Evolutionary conservation across 2,113 vertebrate species (phyloP), one percentile per base, ranked within the genome.

Genomic region (Percina caprodes): DNA sequence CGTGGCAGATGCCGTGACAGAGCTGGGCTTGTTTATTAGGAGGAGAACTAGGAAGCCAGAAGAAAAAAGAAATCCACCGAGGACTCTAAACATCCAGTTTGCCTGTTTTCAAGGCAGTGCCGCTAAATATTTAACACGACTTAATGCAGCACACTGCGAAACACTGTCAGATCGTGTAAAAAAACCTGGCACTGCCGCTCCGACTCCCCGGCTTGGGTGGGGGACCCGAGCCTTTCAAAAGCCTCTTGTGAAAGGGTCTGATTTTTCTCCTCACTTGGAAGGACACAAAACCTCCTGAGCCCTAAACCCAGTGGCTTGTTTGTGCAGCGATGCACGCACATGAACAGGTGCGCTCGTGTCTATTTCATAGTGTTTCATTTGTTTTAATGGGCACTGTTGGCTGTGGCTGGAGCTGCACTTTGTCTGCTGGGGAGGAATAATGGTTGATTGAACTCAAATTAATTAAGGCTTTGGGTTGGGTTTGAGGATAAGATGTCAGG

Each of bases 61-160:
- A 58, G 73, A 77, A 21, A 46, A 80, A 45, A 1, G 69, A 66
- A 83, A 60, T 68, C 75, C 72, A 24, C 81, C 0, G 24, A 82
- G 79, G 82, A 77, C 72, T 61, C 51, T n/a, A 56, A 86, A 86
- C 79, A 75, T 82, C 68, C 71, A 66, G 61, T 87, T 55, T 75
- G 59, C 49, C 59, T 66, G 74, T 88, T 79, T 58, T 66, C 42
- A 42, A 70, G 33, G 76, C 85, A 30, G 82, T 1, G 3, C 24
- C 14, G 77, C 72, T 88, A 68, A 86, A 90, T 88, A 84, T 88
- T 89, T 86, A 86, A 90, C 60, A 21, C 9, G 35, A 49, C 49
- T 77, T 75, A 78, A 86, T 79, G 83, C 88, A 79, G 2, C 80
- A 12, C n/a, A 72, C 62, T 79, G 86, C 69, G 77, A 69, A 83